Base-by-base conservation (phyloP, 2,888 invertebrate genomes). In the Drosophila ustulata region DNA sequence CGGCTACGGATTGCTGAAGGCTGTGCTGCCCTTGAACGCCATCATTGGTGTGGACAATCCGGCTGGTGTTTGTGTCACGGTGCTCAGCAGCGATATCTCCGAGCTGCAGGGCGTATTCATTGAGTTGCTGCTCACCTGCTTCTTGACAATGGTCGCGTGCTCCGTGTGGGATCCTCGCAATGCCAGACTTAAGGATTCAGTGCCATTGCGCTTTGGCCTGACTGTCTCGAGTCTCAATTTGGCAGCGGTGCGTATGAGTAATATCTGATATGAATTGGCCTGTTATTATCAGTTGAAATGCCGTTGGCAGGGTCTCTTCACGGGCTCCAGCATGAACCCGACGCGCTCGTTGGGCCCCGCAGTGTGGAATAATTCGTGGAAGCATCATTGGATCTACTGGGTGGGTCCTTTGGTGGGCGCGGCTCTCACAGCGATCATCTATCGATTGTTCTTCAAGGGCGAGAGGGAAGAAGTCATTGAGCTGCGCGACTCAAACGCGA, bases 311-410 rank as follows among this genome's bases (percentile, higher is more conserved):
- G 89, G 89, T 23, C 66, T 76, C 0, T 77, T 89, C 3, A 96
- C 96, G 0, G 95, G 95, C 0, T 94, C 94, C 28, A 94, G 95
- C 84, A 94, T 96, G 94, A 96, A 96, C 87, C 96, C 96, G 0
- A 95, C 94, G 0, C 93, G 96, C 62, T 93, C 94, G 1, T 93
- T 96, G 23, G 96, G 93, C 0, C 96, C 96, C 0, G 96, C 96
- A 0, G 74, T 96, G 0, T 94, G 95, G 93, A 95, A 95, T 30
- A 94, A 94, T 4, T 93, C 93, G 13, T 96, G 96, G 95, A 74
- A 91, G 0, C 80, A 93, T 45, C 96, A 96, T 70, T 96, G 96
- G 96, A 77, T 95, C 0, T 96, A 94, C 83, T 96, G 96, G 95
- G 91, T 94, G 6, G 95, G 95, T 46, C 96, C 96, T 0, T 58